phyloP scores from a whole-genome alignment of 2,113 vertebrate species.

The Trinectes maculatus region DNA sequence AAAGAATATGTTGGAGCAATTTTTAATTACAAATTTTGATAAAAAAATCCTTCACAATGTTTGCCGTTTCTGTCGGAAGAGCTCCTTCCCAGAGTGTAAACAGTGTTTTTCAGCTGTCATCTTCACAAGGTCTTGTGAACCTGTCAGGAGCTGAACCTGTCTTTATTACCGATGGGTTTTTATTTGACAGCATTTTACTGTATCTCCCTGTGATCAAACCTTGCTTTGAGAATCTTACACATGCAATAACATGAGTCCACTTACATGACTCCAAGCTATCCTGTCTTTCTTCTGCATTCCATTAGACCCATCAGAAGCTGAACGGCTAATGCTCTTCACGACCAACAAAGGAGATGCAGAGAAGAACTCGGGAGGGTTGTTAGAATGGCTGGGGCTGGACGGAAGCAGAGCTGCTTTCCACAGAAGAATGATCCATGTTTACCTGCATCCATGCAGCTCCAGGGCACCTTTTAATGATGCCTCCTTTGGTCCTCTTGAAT shows the following conservation, averaged over 20 bases:
- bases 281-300: slow-evolving; percentile 52
- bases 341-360: slow-evolving; percentile 47
- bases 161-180: neutral
- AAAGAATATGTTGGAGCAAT: slow-evolving; percentile 26
- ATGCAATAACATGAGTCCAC: slow-evolving; percentile 12
- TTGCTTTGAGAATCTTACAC: slow-evolving; percentile 4
- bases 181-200: neutral
- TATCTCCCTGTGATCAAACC: too few relatives aligned
- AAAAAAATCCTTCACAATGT: slow-evolving; percentile 28
- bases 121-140: neutral
- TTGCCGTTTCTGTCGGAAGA: too few relatives aligned
- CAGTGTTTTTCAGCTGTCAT: too few relatives aligned
- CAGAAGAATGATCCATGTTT: slow-evolving; percentile 64
- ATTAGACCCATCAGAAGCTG: slow-evolving; percentile 65
- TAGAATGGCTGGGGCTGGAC: slow-evolving; percentile 66
- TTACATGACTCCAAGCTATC: slow-evolving; percentile 30
- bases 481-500: slow-evolving; percentile 69
- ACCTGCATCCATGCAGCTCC: slow-evolving; percentile 65
- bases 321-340: slow-evolving; percentile 29
- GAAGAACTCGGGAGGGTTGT: slow-evolving; percentile 48
- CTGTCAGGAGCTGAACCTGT: slow-evolving; percentile 1
- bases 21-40: slow-evolving; percentile 22
- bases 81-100: neutral
- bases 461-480: slow-evolving; percentile 76
- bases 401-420: slow-evolving; percentile 48